These are phyloP conservation scores for Rotaria sp. DNA, from an alignment of 2,888 invertebrate genomes.

Conservation along the genomic window DNA sequence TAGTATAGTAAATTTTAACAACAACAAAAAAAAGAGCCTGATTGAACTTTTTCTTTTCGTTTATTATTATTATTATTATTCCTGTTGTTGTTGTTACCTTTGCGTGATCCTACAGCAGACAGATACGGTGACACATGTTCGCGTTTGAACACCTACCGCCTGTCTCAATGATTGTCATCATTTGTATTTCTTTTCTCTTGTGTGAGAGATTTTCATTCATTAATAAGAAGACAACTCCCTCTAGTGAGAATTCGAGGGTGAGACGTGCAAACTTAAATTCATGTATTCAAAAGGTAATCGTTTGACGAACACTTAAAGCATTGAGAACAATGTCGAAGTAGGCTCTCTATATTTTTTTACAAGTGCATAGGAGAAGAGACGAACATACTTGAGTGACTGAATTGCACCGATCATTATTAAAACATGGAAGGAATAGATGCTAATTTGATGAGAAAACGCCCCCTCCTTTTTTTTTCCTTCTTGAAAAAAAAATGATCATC, in stretches of 20 bases:
- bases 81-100: not conserved
- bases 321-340: slow-evolving; percentile 15
- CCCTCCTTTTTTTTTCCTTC: not conserved
- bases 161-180: not conserved
- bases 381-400: not conserved
- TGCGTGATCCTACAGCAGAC: not conserved
- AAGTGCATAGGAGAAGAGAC: not conserved
- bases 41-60: not conserved
- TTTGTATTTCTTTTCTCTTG: too few relatives aligned
- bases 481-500: not conserved
- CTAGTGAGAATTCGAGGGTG: not conserved
- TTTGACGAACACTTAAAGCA: not conserved
- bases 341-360: not conserved
- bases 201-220: not conserved
- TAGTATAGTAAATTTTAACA: not conserved
- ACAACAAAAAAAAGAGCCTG: not conserved
- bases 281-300: not conserved
- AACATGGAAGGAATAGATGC: not conserved
- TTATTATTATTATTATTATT: not conserved
- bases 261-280: not conserved
- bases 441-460: slow-evolving; percentile 8
- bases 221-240: not conserved
- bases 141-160: not conserved
- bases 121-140: slow-evolving; percentile 3
- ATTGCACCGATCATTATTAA: not conserved